Percentiles rank a stretch among this genome's conserved stretches.
Evolutionary conservation across 2,888 invertebrate genomes (phyloP).

Genomic region (Melitaea athalia): DNA sequence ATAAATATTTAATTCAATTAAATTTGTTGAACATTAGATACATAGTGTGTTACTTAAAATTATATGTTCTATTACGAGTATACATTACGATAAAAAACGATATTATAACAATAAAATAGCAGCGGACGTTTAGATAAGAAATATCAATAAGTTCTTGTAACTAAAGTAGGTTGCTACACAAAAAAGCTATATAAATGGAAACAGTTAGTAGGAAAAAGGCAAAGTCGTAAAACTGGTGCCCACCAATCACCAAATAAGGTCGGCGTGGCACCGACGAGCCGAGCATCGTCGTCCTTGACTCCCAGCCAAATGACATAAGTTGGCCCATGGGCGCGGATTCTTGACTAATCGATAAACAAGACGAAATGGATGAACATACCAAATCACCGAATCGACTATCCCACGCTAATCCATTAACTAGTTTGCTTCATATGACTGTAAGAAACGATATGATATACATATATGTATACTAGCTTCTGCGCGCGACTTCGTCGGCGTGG

Average conservation of each 20-base stretch:
- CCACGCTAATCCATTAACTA: conserved; percentile 50
- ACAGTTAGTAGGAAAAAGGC: conserved; percentile 76
- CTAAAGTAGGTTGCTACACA: conserved; percentile 49
- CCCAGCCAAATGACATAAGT: conserved; percentile 81
- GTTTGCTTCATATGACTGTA: conserved; percentile 14
- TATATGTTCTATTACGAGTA: not conserved
- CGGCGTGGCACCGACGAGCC: conserved; percentile 67
- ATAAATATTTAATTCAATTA: not conserved
- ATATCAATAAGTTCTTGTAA: not conserved
- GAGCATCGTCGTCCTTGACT: conserved; percentile 77
- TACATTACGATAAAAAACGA: not conserved
- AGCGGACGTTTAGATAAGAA: not conserved
- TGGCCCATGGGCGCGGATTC: conserved; percentile 80
- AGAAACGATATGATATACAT: not conserved
- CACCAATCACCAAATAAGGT: conserved; percentile 81
- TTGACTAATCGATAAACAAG: conserved; percentile 78
- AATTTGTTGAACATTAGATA: not conserved
- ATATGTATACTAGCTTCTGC: too few relatives aligned
- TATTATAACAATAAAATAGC: not conserved
- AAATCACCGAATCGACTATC: conserved; percentile 64
- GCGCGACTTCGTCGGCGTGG: too few relatives aligned
- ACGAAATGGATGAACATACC: conserved; percentile 58
- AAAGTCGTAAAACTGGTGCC: conserved; percentile 81
- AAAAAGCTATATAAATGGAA: conserved; percentile 63
- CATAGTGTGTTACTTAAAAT: not conserved